Evolutionary conservation across 2,113 vertebrate species (phyloP), one percentile per base, ranked within the genome.

Genomic region (Pangasianodon hypophthalmus): DNA sequence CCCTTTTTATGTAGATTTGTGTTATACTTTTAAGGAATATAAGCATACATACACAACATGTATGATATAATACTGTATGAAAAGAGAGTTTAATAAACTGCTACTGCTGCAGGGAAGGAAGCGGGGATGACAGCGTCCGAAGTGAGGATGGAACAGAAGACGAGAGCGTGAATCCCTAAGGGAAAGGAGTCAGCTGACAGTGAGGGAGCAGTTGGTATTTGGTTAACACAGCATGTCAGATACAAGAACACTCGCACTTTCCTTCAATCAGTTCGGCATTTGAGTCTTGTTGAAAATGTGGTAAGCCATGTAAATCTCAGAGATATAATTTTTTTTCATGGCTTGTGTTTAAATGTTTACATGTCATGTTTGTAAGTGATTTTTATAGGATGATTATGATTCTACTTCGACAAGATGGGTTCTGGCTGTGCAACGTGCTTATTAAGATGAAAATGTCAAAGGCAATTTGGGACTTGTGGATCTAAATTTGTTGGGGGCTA

Each of bases 91-190:
- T 91, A 88, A 92, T 89, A 93, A 85, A 69, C 19, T 94, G 89
- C 93, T 86, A 7, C 94, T 95, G 91, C 93, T 94, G 92, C 95
- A 96, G 95, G 95, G 91, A 92, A 88, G 93, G 94, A 94, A 95
- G 94, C 87, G 91, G 91, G 92, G 93, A 94, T 88, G 89, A 94
- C 89, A 89, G 93, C 79, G 87, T 93, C 92, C 93, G 93, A 94
- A 95, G 94, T 94, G 94, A 95, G 94, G 94, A 95, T 92, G 94
- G 94, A 94, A 95, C 93, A 88, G 94, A 95, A 92, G 92, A 92
- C 6, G 3, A 77, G 90, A 94, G 93, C 91, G 90, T 94, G 92
- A 93, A 95, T 94, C 93, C 94, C 94, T 93, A 93, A 92, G 90
- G 60, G 91, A 93, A 95, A 92, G 94, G 93, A 92, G 91, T 89